Conservation (phyloP, 1,140 invertebrate genomes). For the Temnothorax longispinosus region DNA sequence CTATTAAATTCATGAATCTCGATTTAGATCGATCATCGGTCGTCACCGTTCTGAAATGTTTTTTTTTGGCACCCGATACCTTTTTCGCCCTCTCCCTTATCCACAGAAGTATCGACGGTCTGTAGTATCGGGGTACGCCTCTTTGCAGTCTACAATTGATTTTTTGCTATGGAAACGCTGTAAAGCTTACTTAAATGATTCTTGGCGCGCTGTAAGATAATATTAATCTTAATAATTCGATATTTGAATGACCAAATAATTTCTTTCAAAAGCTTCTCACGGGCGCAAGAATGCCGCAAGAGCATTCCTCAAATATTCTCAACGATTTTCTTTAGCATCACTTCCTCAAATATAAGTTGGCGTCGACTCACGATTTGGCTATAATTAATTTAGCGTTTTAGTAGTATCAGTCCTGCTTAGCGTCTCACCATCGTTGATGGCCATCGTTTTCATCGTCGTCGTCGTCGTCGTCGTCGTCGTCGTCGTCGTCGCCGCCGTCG, state of each 20-base stretch:
- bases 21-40: conserved; percentile 59
- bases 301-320: background rate
- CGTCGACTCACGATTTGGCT: background rate
- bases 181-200: background rate
- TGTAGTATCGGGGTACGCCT: conserved; percentile 2
- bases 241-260: background rate
- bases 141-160: conserved; percentile 18
- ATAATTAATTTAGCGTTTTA: conserved; percentile 72
- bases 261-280: background rate
- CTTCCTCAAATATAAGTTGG: background rate
- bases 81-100: conserved; percentile 11
- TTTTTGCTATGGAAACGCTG: background rate
- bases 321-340: background rate
- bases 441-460: background rate
- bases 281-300: background rate
- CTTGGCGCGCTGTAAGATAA: background rate
- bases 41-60: conserved; percentile 44
- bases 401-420: conserved; percentile 17
- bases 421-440: too few relatives aligned
- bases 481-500: background rate
- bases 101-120: conserved; percentile 12
- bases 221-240: background rate
- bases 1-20: conserved; percentile 73
- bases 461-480: background rate
- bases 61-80: conserved; percentile 47